A percentile compares a stretch with the other conserved stretches of the same genome.
phyloP scores from a whole-genome alignment of 2,888 invertebrate genomes.

The Apamea monoglypha region DNA sequence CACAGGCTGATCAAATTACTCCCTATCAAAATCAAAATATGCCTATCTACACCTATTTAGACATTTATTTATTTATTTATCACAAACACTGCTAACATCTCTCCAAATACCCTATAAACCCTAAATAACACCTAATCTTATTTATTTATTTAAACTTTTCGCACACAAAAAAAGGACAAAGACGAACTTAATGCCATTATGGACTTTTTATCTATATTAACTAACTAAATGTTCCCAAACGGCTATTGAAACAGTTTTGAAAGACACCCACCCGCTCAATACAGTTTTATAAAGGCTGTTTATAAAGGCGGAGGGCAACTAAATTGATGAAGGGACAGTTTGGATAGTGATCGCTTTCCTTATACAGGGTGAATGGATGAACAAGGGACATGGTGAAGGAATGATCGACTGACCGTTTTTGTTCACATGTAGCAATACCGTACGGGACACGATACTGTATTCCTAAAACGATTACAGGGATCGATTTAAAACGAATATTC shows the following conservation, averaged over 20 bases:
- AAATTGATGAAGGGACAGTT: conserved; percentile 64
- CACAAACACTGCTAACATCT: no score
- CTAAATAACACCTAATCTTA: conserved; percentile 48
- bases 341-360: conserved; percentile 44
- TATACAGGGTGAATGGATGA: conserved; percentile 3
- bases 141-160: no score
- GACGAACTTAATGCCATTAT: no score
- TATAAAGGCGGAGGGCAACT: conserved; percentile 19
- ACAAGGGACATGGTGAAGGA: background rate
- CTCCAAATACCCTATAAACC: conserved; percentile 1
- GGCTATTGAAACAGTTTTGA: conserved; percentile 53
- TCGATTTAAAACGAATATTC: conserved; percentile 51
- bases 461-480: conserved; percentile 36
- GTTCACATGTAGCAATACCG: background rate
- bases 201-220: conserved; percentile 41
- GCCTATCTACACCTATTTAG: background rate
- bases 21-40: no score
- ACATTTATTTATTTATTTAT: background rate
- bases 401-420: background rate
- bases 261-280: conserved; percentile 29
- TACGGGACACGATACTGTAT: background rate
- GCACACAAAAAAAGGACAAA: no score
- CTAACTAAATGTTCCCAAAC: conserved; percentile 31
- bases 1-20: background rate
- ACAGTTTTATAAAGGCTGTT: no score